Evolutionary conservation across 1,140 invertebrate species (phyloP).

Genomic region (Danaus plexippus): DNA sequence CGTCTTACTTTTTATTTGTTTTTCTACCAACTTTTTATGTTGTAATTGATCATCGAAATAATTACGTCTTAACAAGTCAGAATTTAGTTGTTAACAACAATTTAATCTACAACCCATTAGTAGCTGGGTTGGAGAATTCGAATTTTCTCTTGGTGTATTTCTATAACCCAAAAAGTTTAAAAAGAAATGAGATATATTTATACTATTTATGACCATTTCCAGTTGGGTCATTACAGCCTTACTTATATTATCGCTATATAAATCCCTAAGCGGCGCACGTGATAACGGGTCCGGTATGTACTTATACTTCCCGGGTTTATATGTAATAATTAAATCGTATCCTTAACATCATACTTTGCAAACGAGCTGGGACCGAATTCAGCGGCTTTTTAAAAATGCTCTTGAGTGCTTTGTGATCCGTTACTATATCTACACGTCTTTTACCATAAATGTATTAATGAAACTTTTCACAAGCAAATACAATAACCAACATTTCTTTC

Average conservation of each 20-base stretch:
- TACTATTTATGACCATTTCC: constrained; percentile 14
- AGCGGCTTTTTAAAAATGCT: constrained; percentile 23
- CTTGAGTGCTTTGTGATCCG: constrained; percentile 26
- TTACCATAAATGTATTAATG: constrained; percentile 22
- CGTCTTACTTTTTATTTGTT: too few species aligned
- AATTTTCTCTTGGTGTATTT: constrained; percentile 15
- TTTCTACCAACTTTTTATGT: too few species aligned
- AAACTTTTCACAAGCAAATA: constrained; percentile 20
- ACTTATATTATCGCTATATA: too few species aligned
- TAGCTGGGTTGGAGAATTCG: constrained; percentile 18
- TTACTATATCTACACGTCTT: constrained; percentile 12
- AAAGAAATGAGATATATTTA: constrained; percentile 13
- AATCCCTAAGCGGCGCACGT: constrained; percentile 3
- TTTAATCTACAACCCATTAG: constrained; percentile 18
- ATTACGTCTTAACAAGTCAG: background rate
- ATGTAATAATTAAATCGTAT: constrained; percentile 13
- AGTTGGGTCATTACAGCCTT: too few species aligned
- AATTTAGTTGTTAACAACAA: constrained; percentile 15
- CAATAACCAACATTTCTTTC: constrained; percentile 23
- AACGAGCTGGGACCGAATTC: constrained; percentile 13
- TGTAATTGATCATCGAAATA: too few species aligned
- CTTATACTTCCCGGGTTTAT: constrained; percentile 11
- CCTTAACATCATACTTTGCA: constrained; percentile 25
- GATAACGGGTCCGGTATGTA: constrained; percentile 17
- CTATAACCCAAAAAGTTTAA: constrained; percentile 21